phyloP scores from a whole-genome alignment of 2,113 vertebrate genomes.

The Myotis lucifugus region DNA sequence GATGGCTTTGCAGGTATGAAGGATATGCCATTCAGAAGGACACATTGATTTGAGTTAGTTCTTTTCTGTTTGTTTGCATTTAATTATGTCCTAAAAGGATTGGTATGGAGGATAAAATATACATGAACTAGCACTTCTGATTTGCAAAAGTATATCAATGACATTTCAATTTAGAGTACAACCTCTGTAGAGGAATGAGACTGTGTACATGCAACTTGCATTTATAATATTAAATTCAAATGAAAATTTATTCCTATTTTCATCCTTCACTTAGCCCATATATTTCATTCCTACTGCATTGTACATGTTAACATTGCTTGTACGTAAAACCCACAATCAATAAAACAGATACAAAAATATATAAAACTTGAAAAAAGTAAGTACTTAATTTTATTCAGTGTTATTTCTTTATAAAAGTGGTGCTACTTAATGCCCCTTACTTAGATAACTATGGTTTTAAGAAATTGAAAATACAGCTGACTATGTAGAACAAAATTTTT shows the following conservation, averaged over 20 bases:
- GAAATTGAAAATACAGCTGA: neutral
- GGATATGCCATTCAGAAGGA: slow-evolving; percentile 73
- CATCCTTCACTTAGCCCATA: slow-evolving; percentile 53
- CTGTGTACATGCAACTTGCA: slow-evolving; percentile 66
- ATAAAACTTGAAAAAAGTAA: slow-evolving; percentile 10
- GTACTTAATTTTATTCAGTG: neutral
- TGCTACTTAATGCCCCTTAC: neutral
- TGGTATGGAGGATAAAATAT: slow-evolving; percentile 69
- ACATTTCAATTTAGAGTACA: slow-evolving; percentile 60
- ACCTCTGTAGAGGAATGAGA: slow-evolving; percentile 36
- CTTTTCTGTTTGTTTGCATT: slow-evolving; percentile 78
- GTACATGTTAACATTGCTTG: slow-evolving; percentile 67
- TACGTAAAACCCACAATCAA: slow-evolving; percentile 57
- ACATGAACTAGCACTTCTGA: slow-evolving; percentile 70
- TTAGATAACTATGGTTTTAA: neutral
- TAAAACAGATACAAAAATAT: slow-evolving; percentile 46
- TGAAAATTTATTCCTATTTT: slow-evolving; percentile 67
- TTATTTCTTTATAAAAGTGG: neutral
- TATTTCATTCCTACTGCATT: slow-evolving; percentile 25
- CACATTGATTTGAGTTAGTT: slow-evolving; percentile 75
- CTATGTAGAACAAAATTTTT: neutral
- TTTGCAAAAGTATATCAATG: slow-evolving; percentile 72
- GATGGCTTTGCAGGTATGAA: slow-evolving; percentile 71
- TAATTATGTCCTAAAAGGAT: slow-evolving; percentile 73
- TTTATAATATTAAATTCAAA: slow-evolving; percentile 75